Evolutionary conservation across 2,888 invertebrate genomes (phyloP).

Genomic region (Eristalis arbustorum): DNA sequence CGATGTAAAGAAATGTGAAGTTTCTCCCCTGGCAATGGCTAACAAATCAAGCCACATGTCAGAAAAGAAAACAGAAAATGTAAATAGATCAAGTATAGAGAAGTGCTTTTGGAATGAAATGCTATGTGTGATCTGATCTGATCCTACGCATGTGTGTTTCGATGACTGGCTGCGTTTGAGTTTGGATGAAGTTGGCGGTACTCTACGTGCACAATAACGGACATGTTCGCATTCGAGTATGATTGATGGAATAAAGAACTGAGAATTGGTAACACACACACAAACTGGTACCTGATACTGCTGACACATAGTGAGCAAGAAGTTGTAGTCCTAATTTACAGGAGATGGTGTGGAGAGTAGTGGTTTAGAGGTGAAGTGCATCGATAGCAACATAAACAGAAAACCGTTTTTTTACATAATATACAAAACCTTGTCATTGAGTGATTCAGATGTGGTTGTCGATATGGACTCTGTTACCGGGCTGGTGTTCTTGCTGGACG

Average conservation of each 20-base stretch:
- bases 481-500: slow-evolving; percentile 87
- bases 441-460: slow-evolving; percentile 72
- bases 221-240: background rate
- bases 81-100: background rate
- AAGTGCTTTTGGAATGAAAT: background rate
- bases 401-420: slow-evolving; percentile 67
- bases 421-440: slow-evolving; percentile 78
- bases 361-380: slow-evolving; percentile 65
- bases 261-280: slow-evolving; percentile 18
- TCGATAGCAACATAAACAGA: slow-evolving; percentile 51
- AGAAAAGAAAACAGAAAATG: background rate
- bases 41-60: background rate
- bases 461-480: slow-evolving; percentile 81
- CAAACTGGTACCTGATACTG: slow-evolving; percentile 60
- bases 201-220: background rate
- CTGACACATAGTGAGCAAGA: slow-evolving; percentile 46
- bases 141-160: background rate
- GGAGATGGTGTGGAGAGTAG: slow-evolving; percentile 48
- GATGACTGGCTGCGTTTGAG: background rate
- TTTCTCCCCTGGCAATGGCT: no score
- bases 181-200: background rate
- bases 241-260: background rate
- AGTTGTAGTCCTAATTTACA: slow-evolving; percentile 61
- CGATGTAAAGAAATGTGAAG: no score
- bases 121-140: background rate